A percentile compares a stretch with the other conserved stretches of the same genome.
Evolutionary conservation across 2,113 vertebrate species (phyloP).

Genomic region (Apodemus sylvaticus): DNA sequence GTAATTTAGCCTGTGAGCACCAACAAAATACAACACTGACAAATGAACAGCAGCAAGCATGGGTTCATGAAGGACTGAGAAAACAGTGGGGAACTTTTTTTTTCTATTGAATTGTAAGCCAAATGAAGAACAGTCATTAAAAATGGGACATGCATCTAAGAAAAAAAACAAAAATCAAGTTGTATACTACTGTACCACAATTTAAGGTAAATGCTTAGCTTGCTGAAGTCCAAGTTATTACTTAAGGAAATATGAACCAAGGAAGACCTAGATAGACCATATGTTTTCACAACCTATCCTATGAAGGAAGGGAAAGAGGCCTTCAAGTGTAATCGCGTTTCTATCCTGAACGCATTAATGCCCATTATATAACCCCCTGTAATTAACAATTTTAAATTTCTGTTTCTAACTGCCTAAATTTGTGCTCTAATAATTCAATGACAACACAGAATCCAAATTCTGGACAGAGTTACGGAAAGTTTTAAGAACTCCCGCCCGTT

Average conservation of each 20-base stretch:
- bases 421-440: conserved; percentile 38
- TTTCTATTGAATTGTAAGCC: conserved; percentile 26
- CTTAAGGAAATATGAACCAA: conserved; percentile 18
- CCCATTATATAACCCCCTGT: neutral
- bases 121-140: neutral
- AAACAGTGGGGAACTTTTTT: neutral
- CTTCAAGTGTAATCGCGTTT: conserved; percentile 2
- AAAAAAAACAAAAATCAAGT: neutral
- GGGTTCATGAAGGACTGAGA: conserved; percentile 56
- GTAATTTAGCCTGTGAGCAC: conserved; percentile 51
- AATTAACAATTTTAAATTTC: conserved; percentile 45
- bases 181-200: neutral
- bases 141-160: conserved; percentile 31
- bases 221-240: conserved; percentile 11
- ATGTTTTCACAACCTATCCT: conserved; percentile 14
- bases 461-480: conserved; percentile 31
- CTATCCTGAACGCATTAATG: conserved; percentile 38
- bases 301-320: conserved; percentile 33
- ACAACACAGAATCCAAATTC: conserved; percentile 36
- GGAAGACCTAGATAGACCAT: neutral
- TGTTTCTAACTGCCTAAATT: conserved; percentile 39
- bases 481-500: conserved; percentile 11
- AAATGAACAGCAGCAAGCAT: conserved; percentile 62
- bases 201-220: conserved; percentile 29
- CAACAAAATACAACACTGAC: conserved; percentile 53